phyloP scores from a whole-genome alignment of 2,888 invertebrate genomes.

The Acronicta aceris region DNA sequence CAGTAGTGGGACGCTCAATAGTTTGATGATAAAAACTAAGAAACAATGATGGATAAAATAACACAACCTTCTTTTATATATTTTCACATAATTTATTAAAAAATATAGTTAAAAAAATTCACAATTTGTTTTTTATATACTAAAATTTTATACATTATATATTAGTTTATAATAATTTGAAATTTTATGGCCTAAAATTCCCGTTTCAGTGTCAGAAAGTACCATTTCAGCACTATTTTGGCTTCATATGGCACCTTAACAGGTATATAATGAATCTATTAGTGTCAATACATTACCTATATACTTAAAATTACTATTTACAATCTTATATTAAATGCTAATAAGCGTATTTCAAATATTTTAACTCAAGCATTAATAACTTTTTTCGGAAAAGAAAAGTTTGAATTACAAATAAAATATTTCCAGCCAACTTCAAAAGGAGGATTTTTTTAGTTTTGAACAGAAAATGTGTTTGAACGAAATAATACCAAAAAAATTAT shows the following conservation, averaged over 20 bases:
- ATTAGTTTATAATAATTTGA: conserved; percentile 50
- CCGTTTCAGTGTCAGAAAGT: conserved; percentile 8
- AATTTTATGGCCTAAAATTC: conserved; percentile 36
- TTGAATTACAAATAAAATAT: too few relatives aligned
- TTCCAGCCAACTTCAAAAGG: too few relatives aligned
- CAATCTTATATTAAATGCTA: conserved; percentile 44
- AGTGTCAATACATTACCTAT: conserved; percentile 36
- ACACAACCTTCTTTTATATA: conserved; percentile 7
- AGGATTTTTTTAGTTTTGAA: too few relatives aligned
- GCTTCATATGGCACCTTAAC: conserved; percentile 36
- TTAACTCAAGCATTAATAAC: conserved; percentile 40
- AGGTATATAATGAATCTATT: conserved; percentile 10
- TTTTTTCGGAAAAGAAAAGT: not conserved
- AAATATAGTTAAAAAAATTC: conserved; percentile 54
- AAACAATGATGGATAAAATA: not conserved
- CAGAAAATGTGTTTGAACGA: too few relatives aligned
- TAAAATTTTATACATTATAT: conserved; percentile 52
- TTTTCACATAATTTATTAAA: conserved; percentile 60
- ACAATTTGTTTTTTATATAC: conserved; percentile 42
- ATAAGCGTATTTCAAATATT: conserved; percentile 50
- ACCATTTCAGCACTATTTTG: conserved; percentile 38
- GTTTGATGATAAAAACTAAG: not conserved
- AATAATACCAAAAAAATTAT: too few relatives aligned
- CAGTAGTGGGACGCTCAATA: too few relatives aligned
- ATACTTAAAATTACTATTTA: conserved; percentile 47